A percentile compares a stretch with the other conserved stretches of the same genome.
Evolutionary conservation across 2,113 vertebrate genomes (phyloP).

Genomic region (Takifugu bimaculatus): DNA sequence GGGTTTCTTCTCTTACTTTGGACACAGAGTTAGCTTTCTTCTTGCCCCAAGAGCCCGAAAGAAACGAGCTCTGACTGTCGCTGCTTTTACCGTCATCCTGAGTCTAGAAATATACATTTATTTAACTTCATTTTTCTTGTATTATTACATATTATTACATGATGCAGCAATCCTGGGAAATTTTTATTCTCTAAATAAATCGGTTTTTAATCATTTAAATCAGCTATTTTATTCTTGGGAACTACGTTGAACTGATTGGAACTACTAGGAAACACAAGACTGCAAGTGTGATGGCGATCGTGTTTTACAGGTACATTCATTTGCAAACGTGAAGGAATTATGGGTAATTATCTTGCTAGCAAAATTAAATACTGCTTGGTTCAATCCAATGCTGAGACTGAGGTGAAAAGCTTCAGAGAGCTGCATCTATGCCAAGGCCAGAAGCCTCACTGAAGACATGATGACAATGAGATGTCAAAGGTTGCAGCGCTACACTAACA

Average conservation of each 20-base stretch:
- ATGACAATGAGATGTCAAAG: background rate
- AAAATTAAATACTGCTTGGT: no score
- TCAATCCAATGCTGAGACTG: no score
- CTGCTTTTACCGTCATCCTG: slow-evolving; percentile 76
- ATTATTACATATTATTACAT: background rate
- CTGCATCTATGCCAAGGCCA: background rate
- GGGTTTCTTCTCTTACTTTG: slow-evolving; percentile 77
- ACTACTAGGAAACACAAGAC: no score
- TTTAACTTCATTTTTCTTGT: slow-evolving; percentile 11
- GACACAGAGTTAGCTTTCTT: slow-evolving; percentile 74
- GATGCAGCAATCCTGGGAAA: background rate
- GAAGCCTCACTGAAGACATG: background rate
- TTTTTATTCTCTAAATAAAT: background rate
- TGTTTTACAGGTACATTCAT: no score
- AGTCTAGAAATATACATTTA: slow-evolving; percentile 77
- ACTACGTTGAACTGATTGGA: no score
- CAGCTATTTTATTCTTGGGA: no score
- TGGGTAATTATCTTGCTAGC: no score
- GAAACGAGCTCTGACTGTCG: slow-evolving; percentile 78
- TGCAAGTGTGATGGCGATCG: no score
- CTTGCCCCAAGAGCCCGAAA: slow-evolving; percentile 79
- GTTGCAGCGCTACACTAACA: background rate
- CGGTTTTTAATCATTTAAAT: no score
- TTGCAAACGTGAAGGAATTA: no score
- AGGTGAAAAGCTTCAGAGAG: no score